phyloP scores from a whole-genome alignment of 53 echinoderm and acorn worm genomes.

The Crossaster papposus region DNA sequence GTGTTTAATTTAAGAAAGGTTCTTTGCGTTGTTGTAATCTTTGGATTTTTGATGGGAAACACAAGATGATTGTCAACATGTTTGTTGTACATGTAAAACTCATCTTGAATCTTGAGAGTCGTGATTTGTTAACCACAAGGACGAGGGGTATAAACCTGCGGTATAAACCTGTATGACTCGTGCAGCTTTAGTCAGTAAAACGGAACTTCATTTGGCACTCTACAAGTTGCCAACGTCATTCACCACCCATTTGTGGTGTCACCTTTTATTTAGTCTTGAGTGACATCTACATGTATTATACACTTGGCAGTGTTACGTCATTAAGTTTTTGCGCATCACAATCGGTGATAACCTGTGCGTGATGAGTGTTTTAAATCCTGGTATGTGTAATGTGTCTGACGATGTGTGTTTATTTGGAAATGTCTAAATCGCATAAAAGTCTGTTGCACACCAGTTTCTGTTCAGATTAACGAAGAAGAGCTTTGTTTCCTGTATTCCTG shows the following conservation, averaged over 20 bases:
- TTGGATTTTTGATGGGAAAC: neutral
- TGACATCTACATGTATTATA: neutral
- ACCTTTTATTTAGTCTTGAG: neutral
- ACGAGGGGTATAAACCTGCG: neutral
- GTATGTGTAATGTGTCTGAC: neutral
- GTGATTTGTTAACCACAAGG: too few relatives aligned
- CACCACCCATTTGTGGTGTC: neutral
- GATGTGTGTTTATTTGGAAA: neutral
- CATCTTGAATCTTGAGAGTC: too few relatives aligned
- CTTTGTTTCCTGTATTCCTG: neutral
- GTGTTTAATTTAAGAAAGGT: too few relatives aligned
- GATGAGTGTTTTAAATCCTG: neutral
- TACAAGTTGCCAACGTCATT: neutral
- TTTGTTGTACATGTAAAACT: too few relatives aligned
- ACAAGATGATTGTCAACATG: neutral
- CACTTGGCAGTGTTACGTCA: neutral
- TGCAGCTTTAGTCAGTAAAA: neutral
- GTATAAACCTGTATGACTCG: neutral
- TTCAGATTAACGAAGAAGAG: neutral
- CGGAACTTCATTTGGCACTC: conserved; percentile 26
- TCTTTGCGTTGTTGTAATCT: neutral
- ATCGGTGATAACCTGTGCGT: neutral
- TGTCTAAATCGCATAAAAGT: neutral
- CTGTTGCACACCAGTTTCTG: neutral
- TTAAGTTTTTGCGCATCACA: neutral